Conservation (phyloP, 2,888 invertebrate genomes). For the Digitonthophagus gazella region DNA sequence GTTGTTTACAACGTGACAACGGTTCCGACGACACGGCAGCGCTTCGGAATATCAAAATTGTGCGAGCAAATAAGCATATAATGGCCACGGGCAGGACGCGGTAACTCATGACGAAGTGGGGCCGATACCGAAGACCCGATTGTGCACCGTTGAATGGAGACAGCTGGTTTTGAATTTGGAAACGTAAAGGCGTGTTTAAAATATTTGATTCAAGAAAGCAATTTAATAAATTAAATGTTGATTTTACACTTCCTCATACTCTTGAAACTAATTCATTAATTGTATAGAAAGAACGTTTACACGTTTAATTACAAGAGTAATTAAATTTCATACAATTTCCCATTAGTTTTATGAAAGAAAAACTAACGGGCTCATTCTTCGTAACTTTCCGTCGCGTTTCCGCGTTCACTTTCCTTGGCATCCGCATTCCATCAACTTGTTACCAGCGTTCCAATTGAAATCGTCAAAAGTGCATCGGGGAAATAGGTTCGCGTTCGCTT, state of each 20-base stretch:
- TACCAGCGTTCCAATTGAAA: background rate
- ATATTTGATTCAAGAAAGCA: too few relatives aligned
- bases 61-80: conserved; percentile 15
- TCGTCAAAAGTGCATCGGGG: background rate
- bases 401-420: background rate
- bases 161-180: background rate
- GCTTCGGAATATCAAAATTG: conserved; percentile 18
- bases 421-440: background rate
- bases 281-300: too few relatives aligned
- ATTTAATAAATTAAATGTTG: too few relatives aligned
- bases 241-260: too few relatives aligned
- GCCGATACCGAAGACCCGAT: background rate
- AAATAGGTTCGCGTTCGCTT: background rate
- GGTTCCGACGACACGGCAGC: conserved; percentile 10
- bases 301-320: too few relatives aligned
- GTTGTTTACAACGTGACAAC: conserved; percentile 26
- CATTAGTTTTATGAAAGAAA: too few relatives aligned
- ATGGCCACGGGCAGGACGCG: conserved; percentile 13
- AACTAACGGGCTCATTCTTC: too few relatives aligned
- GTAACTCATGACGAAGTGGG: conserved; percentile 4
- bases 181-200: too few relatives aligned
- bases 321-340: too few relatives aligned
- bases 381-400: background rate
- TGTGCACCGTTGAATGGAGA: background rate
- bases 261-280: too few relatives aligned